Evolutionary conservation across 1,140 invertebrate species (phyloP), one percentile per base, ranked within the genome.

Genomic region (Cryptotermes secundus): DNA sequence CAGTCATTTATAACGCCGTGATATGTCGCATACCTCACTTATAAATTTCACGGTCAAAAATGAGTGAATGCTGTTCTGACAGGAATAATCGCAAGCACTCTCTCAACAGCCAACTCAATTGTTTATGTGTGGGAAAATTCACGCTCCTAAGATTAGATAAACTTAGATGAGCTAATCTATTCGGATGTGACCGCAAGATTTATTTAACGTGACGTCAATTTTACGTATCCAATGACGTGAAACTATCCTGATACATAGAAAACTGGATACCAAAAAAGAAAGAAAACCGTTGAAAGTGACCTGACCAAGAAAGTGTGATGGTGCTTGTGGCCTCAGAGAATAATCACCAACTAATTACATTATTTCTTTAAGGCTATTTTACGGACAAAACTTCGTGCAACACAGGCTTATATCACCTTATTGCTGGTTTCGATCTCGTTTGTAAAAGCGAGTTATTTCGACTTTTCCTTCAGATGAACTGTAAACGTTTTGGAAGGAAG

Each of bases 161-260:
- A 72, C 31, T 72, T 72, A 72, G 31, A 9, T 72, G 59, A 31
- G 31, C 53, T 72, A 72, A 7, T 72, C 4, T n/a, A 14, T 31
- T 72, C 10, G 59, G n/a, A 31, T 10, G 59, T 59, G 24, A 26
- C 53, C 26, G 38, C 38, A 59, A 59, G 53, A 59, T 59, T 59
- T 59, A 59, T 59, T 24, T 59, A 59, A 59, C 53, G 53, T 72
- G 59, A 72, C 59, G 59, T 72, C 59, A 72, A 31, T n/a, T 59
- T 4, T 72, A 72, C 59, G 59, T 72, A 0, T 72, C n/a, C 19
- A n/a, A 6, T 72, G 59, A 72, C 59, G 59, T 72, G 6, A 0
- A 72, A 12, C 59, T 31, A 72, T 72, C 16, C n/a, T 72, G 7
- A 31, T 72, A n/a, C 53, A 59, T 26, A 59, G 24, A 59, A 24